Evolutionary conservation across 2,888 invertebrate species (phyloP).

Genomic region (Tenthredo notha): DNA sequence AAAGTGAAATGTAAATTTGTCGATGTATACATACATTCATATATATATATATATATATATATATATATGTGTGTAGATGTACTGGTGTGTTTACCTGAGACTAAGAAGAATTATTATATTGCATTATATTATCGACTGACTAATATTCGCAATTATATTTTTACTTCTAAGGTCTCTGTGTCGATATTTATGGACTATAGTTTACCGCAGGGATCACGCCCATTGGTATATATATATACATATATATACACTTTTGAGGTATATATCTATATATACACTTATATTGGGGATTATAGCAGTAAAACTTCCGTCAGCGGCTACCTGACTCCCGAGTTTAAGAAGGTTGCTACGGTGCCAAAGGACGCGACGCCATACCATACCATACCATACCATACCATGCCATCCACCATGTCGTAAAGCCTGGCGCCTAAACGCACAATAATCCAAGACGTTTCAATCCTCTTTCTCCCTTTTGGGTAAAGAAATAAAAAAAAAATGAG

Average conservation of each 20-base stretch:
- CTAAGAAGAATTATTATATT: not conserved
- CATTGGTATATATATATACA: not conserved
- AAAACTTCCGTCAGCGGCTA: constrained; percentile 50
- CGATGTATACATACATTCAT: not conserved
- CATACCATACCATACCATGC: constrained; percentile 38
- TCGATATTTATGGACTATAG: not conserved
- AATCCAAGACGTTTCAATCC: constrained; percentile 17
- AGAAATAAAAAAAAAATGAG: too few species aligned
- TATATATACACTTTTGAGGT: too few species aligned
- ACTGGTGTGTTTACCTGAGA: not conserved
- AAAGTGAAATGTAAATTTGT: constrained; percentile 33
- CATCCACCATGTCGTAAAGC: constrained; percentile 60
- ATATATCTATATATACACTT: not conserved
- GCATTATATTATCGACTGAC: not conserved
- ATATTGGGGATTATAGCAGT: constrained; percentile 47
- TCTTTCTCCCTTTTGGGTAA: not conserved
- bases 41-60: not conserved
- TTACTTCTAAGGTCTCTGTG: too few species aligned
- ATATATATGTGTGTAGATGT: not conserved
- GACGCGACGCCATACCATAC: not conserved
- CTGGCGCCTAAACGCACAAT: constrained; percentile 60
- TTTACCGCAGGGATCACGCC: not conserved
- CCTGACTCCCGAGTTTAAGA: constrained; percentile 48
- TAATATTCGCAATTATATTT: not conserved
- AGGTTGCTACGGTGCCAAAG: constrained; percentile 8